phyloP scores from a whole-genome alignment of 2,113 vertebrate species.

The Carassius auratus region DNA sequence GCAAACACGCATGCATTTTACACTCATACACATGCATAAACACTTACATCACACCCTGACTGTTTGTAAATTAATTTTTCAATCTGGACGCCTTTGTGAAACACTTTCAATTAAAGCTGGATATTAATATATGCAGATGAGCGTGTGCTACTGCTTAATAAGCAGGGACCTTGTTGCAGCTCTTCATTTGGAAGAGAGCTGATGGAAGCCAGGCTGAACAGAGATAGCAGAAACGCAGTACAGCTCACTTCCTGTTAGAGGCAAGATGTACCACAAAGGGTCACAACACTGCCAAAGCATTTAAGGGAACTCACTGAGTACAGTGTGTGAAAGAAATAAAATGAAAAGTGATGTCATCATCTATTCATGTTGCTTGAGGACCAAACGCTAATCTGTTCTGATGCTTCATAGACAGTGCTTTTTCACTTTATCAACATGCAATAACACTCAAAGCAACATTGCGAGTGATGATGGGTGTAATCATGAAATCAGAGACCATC shows the following conservation, averaged over 20 bases:
- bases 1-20: not conserved
- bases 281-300: not conserved
- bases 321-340: not conserved
- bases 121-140: slow-evolving; percentile 55
- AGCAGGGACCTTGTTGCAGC: not conserved
- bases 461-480: not conserved
- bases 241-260: not conserved
- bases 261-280: not conserved
- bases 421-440: slow-evolving; percentile 26
- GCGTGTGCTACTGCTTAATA: slow-evolving; percentile 47
- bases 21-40: slow-evolving; percentile 42
- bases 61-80: slow-evolving; percentile 43
- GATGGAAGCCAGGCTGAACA: not conserved
- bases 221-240: not conserved
- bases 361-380: not conserved
- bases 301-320: not conserved
- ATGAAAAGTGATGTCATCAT: not conserved
- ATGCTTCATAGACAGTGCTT: not conserved
- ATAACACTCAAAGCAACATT: not conserved
- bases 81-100: slow-evolving; percentile 24
- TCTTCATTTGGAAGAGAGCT: not conserved
- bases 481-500: not conserved
- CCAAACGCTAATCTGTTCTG: slow-evolving; percentile 1
- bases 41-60: slow-evolving; percentile 30
- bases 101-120: slow-evolving; percentile 30